Base-by-base conservation (phyloP, 2,797 vertebrate genomes). In the Sebastes hubbsi region DNA sequence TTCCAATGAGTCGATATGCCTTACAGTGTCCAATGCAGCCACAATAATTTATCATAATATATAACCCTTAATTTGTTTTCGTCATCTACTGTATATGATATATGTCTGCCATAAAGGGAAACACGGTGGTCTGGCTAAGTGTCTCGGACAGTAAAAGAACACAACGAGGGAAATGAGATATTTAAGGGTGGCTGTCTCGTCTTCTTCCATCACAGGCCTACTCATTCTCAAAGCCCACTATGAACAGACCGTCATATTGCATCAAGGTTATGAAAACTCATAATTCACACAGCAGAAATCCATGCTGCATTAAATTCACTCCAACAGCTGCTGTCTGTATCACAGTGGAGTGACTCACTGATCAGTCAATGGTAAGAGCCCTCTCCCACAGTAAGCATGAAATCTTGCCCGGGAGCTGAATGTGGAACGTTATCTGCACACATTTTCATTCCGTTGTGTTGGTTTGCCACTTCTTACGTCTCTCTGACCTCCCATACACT, bases 281-380 rank as follows among this genome's bases (percentile, higher is more conserved):
- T 87, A 87, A 88, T 89, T 91, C 80, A 86, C 80, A 78, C 75
- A 61, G 85, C 82, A 90, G 74, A 88, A 85, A 90, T 83, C 88
- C 75, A 74, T 67, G 83, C 84, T 85, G 88, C 83, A 85, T 89
- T 92, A 85, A 87, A 92, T 83, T 90, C 87, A 29, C 75, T 88
- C 79, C 27, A 88, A 88, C 90, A 93, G 92, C 90, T 92, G 92
- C 90, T 86, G 84, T 92, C 86, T 91, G 85, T 86, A 87, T 91
- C 89, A 88, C 87, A 86, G 86, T 69, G 84, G 83, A 91, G 84
- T 94, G 93, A 93, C 88, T 93, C 91, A 94, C 80, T 58, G 75
- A 91, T 92, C 92, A 91, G 86, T 94, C 91, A 91, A 90, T 92
- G 90, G 92, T 86, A 81, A 88, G 89, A 93, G 83, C 83, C 85